phyloP scores from a whole-genome alignment of 2,888 invertebrate genomes.

The Acronicta leporina region DNA sequence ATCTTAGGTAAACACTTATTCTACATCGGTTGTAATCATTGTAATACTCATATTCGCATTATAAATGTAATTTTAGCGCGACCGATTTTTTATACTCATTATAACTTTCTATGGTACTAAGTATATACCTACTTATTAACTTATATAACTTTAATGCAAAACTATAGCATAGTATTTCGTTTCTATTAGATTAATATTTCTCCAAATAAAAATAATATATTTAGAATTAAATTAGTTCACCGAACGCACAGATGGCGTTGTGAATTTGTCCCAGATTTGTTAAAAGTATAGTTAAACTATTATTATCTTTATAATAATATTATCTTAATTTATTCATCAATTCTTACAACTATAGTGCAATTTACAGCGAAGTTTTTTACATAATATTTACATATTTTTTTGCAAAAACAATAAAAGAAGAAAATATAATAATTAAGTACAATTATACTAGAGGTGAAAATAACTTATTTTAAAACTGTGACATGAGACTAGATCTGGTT shows the following conservation, averaged over 20 bases:
- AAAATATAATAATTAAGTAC: constrained; percentile 54
- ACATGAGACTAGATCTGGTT: constrained; percentile 87
- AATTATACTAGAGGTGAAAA: constrained; percentile 62
- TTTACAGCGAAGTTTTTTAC: constrained; percentile 57
- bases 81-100: no score
- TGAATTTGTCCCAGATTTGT: constrained; percentile 28
- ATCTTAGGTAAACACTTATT: constrained; percentile 65
- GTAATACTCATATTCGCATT: constrained; percentile 49
- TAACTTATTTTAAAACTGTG: constrained; percentile 88
- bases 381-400: constrained; percentile 55
- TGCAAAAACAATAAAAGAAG: constrained; percentile 46
- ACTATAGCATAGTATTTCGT: constrained; percentile 7
- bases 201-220: constrained; percentile 12
- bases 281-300: constrained; percentile 11
- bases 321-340: constrained; percentile 28
- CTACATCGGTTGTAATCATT: constrained; percentile 34
- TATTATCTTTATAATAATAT: constrained; percentile 1
- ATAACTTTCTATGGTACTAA: no score
- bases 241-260: constrained; percentile 17
- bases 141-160: neutral
- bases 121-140: no score
- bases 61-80: constrained; percentile 28
- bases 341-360: constrained; percentile 57
- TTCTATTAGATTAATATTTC: constrained; percentile 20
- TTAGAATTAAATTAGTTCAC: constrained; percentile 25